Evolutionary conservation across 92 coral and sea anemone species (phyloP).

Genomic region (Virgularia gustaviana): DNA sequence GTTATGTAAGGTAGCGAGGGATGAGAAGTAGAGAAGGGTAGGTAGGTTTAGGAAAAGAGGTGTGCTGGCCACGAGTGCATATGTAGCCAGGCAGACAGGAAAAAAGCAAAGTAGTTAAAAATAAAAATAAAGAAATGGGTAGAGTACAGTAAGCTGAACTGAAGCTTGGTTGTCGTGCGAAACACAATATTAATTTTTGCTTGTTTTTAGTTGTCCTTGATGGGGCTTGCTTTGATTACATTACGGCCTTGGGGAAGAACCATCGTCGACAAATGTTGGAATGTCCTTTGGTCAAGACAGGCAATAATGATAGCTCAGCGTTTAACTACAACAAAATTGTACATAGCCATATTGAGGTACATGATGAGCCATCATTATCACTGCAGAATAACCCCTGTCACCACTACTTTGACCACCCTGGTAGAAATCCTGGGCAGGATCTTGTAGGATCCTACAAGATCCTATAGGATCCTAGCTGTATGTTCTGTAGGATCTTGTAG

Average conservation of each 20-base stretch:
- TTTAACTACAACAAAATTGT: constrained; percentile 44
- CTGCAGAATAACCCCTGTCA: no score
- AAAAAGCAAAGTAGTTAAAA: no score
- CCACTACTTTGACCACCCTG: background rate
- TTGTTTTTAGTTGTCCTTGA: constrained; percentile 62
- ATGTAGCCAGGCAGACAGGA: no score
- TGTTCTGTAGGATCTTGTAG: no score
- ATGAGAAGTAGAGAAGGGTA: no score
- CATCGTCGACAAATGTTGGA: constrained; percentile 67
- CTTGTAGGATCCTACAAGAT: no score
- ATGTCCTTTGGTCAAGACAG: constrained; percentile 29
- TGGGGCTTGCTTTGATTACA: constrained; percentile 73
- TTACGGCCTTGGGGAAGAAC: constrained; percentile 67
- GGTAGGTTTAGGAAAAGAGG: no score
- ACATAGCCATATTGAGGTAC: constrained; percentile 52
- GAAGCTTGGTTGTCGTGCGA: background rate
- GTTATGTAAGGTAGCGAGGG: no score
- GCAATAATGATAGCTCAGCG: constrained; percentile 37
- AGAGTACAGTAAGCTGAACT: background rate
- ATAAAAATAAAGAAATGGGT: background rate
- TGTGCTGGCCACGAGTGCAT: no score
- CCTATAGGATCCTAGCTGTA: no score
- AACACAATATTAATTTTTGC: background rate
- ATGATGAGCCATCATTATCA: background rate
- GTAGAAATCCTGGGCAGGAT: no score